Percentiles rank a stretch among this genome's conserved stretches.
phyloP scores from a whole-genome alignment of 2,888 invertebrate genomes.

The Saturnia japonica region DNA sequence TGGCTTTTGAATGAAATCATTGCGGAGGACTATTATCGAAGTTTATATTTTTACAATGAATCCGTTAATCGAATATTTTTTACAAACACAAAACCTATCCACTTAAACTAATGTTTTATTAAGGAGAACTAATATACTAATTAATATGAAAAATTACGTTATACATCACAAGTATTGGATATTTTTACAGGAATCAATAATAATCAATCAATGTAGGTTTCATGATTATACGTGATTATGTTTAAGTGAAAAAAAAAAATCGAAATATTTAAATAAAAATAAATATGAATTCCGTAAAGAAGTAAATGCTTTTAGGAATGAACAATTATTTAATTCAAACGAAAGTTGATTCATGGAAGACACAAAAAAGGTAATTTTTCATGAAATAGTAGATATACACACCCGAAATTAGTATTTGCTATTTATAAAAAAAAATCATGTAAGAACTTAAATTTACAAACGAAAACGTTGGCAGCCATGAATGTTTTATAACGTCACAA shows the following conservation, averaged over 20 bases:
- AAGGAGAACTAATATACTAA: neutral
- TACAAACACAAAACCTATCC: no score
- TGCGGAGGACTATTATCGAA: neutral
- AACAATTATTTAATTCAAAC: neutral
- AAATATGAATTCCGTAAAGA: neutral
- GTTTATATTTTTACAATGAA: neutral
- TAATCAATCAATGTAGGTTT: neutral
- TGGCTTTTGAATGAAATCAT: neutral
- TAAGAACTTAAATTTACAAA: no score
- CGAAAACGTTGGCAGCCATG: neutral
- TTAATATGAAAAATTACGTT: neutral
- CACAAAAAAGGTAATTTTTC: neutral
- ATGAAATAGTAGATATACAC: no score
- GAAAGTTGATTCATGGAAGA: neutral
- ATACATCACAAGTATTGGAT: neutral
- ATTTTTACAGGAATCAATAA: neutral
- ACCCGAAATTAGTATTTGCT: no score
- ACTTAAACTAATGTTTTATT: neutral
- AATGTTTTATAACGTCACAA: neutral
- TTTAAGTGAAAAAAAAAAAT: neutral
- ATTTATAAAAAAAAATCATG: no score
- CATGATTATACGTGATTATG: neutral
- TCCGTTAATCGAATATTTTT: neutral
- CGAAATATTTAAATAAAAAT: constrained; percentile 4
- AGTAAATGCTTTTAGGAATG: constrained; percentile 23